Conservation (phyloP, 2,113 vertebrate genomes). For the Semicossyphus pulcher region DNA sequence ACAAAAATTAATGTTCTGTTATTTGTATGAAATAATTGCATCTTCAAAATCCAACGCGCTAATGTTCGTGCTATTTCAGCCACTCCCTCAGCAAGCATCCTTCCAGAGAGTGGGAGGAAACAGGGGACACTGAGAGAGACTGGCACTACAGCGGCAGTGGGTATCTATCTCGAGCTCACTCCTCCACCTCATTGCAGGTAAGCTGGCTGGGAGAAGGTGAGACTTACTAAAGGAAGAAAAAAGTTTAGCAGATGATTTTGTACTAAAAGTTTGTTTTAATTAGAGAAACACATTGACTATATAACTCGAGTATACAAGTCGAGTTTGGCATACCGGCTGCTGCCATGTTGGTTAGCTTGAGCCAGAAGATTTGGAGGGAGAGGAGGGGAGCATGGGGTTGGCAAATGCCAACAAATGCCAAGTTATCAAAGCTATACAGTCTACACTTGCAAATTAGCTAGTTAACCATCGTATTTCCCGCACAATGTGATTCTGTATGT, state of each 20-base stretch:
- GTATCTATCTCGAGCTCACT: constrained; percentile 75
- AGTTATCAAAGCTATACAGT: no score
- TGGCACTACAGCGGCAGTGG: constrained; percentile 65
- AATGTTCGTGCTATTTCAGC: constrained; percentile 65
- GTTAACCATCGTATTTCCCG: no score
- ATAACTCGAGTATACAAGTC: no score
- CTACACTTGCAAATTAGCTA: no score
- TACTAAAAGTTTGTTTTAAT: no score
- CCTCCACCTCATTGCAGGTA: constrained; percentile 77
- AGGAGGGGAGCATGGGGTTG: neutral
- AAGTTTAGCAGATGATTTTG: no score
- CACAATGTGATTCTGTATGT: no score
- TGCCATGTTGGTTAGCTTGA: neutral
- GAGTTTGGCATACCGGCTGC: neutral
- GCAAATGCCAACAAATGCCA: neutral
- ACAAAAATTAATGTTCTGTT: no score
- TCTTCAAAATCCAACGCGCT: constrained; percentile 1
- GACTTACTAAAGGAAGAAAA: neutral
- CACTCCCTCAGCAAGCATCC: constrained; percentile 80
- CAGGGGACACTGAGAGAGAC: constrained; percentile 71
- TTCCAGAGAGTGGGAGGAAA: constrained; percentile 78
- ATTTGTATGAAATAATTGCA: neutral
- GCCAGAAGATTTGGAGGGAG: neutral
- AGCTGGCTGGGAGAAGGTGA: neutral
- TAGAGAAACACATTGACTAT: no score